Base-by-base conservation (phyloP, 2,888 invertebrate species). In the Achlya flavicornis region DNA sequence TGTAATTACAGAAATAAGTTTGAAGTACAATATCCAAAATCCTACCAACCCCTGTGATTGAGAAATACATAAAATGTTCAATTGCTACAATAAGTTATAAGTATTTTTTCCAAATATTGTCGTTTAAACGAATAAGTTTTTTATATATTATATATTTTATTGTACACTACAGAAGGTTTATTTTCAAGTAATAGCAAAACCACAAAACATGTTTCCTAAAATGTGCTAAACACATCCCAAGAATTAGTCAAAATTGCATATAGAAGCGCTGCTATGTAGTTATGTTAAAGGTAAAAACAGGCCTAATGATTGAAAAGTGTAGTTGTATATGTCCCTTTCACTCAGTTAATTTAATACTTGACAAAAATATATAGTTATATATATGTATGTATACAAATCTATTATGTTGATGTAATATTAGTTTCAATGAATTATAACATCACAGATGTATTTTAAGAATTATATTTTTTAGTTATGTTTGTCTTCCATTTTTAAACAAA, bases 401-500 rank as follows among this genome's bases (percentile, higher is more conserved):
- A 41, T 41, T 41, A 19, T 53, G 53, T 53, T 53, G 53, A 53
- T 53, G 53, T 53, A 53, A 53, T 53, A 53, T 53, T 53, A 53
- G 53, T 53, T 53, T 53, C 53, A 53, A 10, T 53, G 2, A 19
- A 46, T 46, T 46, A n/a, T 41, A 19, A 66, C 61, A 68, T 70
- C 66, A 60, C 69, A 71, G 66, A 63, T 62, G 3, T 53, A 43
- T 48, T 53, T 10, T 3, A 53, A 19, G 19, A 53, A 53, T 53
- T 53, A 19, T 10, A 53, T 53, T 57, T 38, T 66, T 61, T 66
- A 76, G 58, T 67, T 77, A 64, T 60, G 58, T 72, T 72, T 64
- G 77, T 78, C 77, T 77, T 77, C 77, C 79, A 78, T 68, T 63
- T 68, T 74, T 63, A 69, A 58, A 68, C 71, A 67, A 67, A 65